Evolutionary conservation across 2,888 invertebrate genomes (phyloP), one percentile per base, ranked within the genome.

Genomic region (Scrobipalpa costella): DNA sequence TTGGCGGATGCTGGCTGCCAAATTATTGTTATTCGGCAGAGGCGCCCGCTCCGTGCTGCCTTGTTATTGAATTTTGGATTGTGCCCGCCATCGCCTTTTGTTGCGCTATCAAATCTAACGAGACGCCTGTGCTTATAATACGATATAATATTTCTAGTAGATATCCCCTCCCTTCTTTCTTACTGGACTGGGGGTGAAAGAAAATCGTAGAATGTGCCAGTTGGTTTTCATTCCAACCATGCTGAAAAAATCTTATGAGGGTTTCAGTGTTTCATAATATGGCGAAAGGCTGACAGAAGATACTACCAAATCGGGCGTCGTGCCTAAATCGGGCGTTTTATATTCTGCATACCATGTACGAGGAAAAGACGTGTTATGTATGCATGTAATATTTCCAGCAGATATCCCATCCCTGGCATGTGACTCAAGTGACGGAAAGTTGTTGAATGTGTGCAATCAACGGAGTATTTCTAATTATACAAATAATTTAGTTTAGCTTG

Each of bases 11-110:
- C 80, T 84, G 80, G 81, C 80, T 86, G 86, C 88, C 88, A 90
- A 90, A 90, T 88, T 87, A 90, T 89, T 90, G 85, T 88, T 88
- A 90, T 90, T 90, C 88, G 82, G 75, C 78, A 75, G 81, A 81
- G 83, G 81, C 72, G 69, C 73, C 67, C 76, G 76, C 78, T 73
- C 66, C 78, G 77, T 73, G 74, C 76, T 76, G 79, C 81, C 75
- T 80, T 86, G 85, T 88, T 89, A 90, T 90, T 90, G 86, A 88
- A 88, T 89, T 88, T 85, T 71, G 77, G 74, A 86, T 80, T 83
- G 83, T 80, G 76, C 77, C 77, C 81, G 79, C 79, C 76, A 80
- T 83, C 84, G 81, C 61, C 63, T 63, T 80, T 77, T 74, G 76
- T 79, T 75, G 77, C 75, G 75, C 73, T 74, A 78, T 79, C 76